Conservation (phyloP, 2,888 invertebrate genomes). For the Lithophane leautieri region DNA sequence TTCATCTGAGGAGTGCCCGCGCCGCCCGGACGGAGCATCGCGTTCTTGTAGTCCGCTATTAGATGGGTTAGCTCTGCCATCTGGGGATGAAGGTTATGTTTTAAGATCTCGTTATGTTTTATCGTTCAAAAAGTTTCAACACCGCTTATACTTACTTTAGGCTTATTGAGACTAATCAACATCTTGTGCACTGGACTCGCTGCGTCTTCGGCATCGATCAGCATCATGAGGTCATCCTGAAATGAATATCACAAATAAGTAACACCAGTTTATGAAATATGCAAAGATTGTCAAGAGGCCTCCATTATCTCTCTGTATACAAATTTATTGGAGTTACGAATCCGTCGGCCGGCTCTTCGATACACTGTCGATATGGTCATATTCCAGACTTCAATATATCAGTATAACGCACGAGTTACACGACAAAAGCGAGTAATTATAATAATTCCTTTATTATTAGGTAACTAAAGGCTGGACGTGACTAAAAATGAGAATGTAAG, state of each 20-base stretch:
- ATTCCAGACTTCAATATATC: too few relatives aligned
- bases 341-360: too few relatives aligned
- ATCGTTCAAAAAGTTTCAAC: neutral
- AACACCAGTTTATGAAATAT: neutral
- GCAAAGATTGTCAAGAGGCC: too few relatives aligned
- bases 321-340: too few relatives aligned
- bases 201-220: slow-evolving; percentile 95
- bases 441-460: too few relatives aligned
- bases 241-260: neutral
- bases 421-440: too few relatives aligned
- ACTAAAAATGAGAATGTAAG: too few relatives aligned
- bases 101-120: neutral
- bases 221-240: slow-evolving; percentile 98
- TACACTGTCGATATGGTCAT: too few relatives aligned
- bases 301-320: too few relatives aligned
- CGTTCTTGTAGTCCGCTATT: slow-evolving; percentile 98
- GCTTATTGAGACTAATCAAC: slow-evolving; percentile 97
- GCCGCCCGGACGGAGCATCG: slow-evolving; percentile 93
- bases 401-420: too few relatives aligned
- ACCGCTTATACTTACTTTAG: slow-evolving; percentile 91
- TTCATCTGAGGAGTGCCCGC: slow-evolving; percentile 95
- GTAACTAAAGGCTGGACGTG: too few relatives aligned
- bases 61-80: slow-evolving; percentile 97
- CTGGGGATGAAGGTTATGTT: slow-evolving; percentile 78
- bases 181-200: slow-evolving; percentile 95